Base-by-base conservation (phyloP, 1,140 invertebrate genomes). In the Prorops nasuta region DNA sequence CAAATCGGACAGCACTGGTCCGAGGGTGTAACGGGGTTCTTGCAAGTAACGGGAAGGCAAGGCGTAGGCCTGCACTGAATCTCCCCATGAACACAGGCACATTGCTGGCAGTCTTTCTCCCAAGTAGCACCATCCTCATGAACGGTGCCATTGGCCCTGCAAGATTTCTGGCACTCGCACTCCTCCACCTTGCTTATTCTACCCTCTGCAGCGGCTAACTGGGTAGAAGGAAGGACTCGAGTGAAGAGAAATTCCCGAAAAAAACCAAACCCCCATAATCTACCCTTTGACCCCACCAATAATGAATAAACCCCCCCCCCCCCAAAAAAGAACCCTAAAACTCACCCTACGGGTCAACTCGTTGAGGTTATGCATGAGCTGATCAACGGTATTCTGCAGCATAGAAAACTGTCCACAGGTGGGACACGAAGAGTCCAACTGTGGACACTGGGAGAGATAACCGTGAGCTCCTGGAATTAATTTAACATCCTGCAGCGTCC, bases 131-230 rank as follows among this genome's bases (percentile, higher is more conserved):
- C 91, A 69, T 94, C 91, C 16, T 86, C 83, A 64, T 88, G 84
- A 19, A 88, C 81, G 10, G 87, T 86, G 21, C 86, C 89, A 72
- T 94, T 93, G 40, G 86, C 81, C 58, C 81, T 80, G 79, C 92
- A 96, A 32, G 88, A 90, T 74, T 91, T 91, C 74, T 88, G 86
- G 78, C 92, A 94, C 75, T 94, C 90, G 78, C 92, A 96, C 67
- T 90, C 84, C 76, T 94, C 90, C 59, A 94, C 80, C 62, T 82
- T 81, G 63, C 81, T 79, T 72, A 94, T 82, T 51, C 87, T 82
- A 60, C 83, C 81, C 73, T 93, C 90, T 54, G 88, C 84, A 66
- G 81, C 82, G 67, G 82, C 84, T 76, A 93, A 81, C 91, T 94
- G 78, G n/a, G n/a, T 28, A 28, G 67, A 82, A 80, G 59, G 76